Evolutionary conservation across 2,888 invertebrate genomes (phyloP).

Genomic region (Zonitis immaculata): DNA sequence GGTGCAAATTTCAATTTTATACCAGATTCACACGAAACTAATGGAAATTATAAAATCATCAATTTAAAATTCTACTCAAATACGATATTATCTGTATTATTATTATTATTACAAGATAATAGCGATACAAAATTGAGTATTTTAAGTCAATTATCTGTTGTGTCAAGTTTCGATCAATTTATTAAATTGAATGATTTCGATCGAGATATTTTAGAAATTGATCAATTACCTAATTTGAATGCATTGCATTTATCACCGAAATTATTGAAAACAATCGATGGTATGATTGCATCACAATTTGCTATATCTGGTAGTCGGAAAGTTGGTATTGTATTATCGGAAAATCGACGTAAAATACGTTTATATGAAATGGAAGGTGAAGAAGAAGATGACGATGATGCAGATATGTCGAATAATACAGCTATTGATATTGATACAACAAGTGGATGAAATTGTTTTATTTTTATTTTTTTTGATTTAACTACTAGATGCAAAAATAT

Average conservation of each 20-base stretch:
- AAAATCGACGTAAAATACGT: slow-evolving; percentile 72
- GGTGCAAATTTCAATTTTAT: slow-evolving; percentile 54
- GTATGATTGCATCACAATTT: slow-evolving; percentile 62
- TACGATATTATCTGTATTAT: slow-evolving; percentile 66
- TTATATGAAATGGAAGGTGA: slow-evolving; percentile 92
- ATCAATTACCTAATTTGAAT: slow-evolving; percentile 50
- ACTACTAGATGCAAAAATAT: slow-evolving; percentile 9
- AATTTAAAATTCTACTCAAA: slow-evolving; percentile 75
- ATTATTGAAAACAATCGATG: slow-evolving; percentile 59
- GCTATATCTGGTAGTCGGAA: slow-evolving; percentile 81
- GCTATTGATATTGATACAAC: slow-evolving; percentile 31
- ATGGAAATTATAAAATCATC: slow-evolving; percentile 51
- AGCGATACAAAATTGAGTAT: slow-evolving; percentile 36
- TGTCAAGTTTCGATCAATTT: slow-evolving; percentile 40
- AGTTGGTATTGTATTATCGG: slow-evolving; percentile 80
- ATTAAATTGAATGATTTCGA: slow-evolving; percentile 25
- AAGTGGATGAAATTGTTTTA: neutral
- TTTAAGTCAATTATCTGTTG: slow-evolving; percentile 36
- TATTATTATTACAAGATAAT: slow-evolving; percentile 61
- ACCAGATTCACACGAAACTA: slow-evolving; percentile 11
- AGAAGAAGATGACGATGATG: slow-evolving; percentile 83
- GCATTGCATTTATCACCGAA: slow-evolving; percentile 54
- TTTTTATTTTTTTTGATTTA: neutral
- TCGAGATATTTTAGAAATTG: slow-evolving; percentile 32
- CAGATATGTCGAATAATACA: slow-evolving; percentile 44